Percentiles rank a stretch among this genome's conserved stretches.
Evolutionary conservation across 53 echinoderm and acorn worm species (phyloP).

Genomic region (Henricia sp.): DNA sequence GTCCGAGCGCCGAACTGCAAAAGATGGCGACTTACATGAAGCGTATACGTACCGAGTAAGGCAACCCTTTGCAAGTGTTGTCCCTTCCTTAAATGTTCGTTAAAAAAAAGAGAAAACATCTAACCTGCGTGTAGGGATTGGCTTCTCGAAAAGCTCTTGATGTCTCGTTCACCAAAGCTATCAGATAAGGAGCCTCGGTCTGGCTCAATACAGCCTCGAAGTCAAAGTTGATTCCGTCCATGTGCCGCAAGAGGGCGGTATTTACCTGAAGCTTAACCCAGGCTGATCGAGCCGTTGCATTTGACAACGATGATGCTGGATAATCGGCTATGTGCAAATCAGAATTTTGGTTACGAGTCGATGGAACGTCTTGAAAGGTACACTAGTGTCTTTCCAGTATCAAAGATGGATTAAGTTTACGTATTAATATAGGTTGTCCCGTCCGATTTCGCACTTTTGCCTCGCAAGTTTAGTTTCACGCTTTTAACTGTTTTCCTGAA

Average conservation of each 20-base stretch:
- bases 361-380: too few relatives aligned
- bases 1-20: too few relatives aligned
- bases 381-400: too few relatives aligned
- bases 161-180: conserved; percentile 27
- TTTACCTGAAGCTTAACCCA: conserved; percentile 37
- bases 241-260: conserved; percentile 7
- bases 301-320: neutral
- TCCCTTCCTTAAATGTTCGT: neutral
- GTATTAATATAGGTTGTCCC: too few relatives aligned
- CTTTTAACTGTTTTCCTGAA: too few relatives aligned
- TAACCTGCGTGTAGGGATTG: conserved; percentile 45
- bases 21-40: too few relatives aligned
- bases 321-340: neutral
- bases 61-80: too few relatives aligned
- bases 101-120: neutral
- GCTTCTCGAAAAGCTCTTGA: conserved; percentile 15
- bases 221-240: conserved; percentile 60
- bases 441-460: too few relatives aligned
- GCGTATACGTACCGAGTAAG: too few relatives aligned
- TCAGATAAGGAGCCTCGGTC: conserved; percentile 27
- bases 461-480: too few relatives aligned
- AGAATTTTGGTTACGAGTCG: too few relatives aligned
- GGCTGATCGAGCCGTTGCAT: neutral
- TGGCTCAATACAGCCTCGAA: conserved; percentile 21
- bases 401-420: too few relatives aligned